Evolutionary conservation across 2,888 invertebrate species (phyloP).

Genomic region (Tromatobia lineatoria): DNA sequence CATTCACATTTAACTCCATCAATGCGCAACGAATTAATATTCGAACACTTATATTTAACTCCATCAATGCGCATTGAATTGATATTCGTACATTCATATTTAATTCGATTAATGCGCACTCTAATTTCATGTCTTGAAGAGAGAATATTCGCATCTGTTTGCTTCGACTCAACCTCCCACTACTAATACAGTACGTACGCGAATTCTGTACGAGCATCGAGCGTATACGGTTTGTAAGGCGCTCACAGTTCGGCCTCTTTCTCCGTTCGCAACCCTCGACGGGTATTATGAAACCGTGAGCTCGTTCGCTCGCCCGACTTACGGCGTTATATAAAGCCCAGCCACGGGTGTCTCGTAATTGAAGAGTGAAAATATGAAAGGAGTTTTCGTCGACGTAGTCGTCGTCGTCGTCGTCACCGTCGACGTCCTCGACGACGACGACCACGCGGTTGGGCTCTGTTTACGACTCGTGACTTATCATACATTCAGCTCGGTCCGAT

Average conservation of each 20-base stretch:
- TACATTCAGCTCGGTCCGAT: conserved; percentile 29
- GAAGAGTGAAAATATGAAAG: conserved; percentile 69
- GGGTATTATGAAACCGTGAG: conserved; percentile 72
- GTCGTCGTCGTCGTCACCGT: conserved; percentile 31
- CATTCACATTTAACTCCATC: background rate
- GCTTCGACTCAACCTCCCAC: conserved; percentile 22
- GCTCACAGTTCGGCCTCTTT: conserved; percentile 61
- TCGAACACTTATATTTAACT: background rate
- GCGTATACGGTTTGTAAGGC: conserved; percentile 36
- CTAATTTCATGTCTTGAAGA: background rate
- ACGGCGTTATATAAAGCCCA: conserved; percentile 64
- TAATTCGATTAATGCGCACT: background rate
- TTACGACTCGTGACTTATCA: background rate
- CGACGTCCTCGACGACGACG: conserved; percentile 28
- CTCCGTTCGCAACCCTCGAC: conserved; percentile 67
- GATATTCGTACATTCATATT: too few species aligned
- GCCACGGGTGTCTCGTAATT: conserved; percentile 63
- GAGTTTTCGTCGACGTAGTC: conserved; percentile 61
- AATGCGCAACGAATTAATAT: background rate
- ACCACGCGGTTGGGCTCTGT: conserved; percentile 36
- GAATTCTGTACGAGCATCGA: conserved; percentile 23
- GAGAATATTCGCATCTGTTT: conserved; percentile 38
- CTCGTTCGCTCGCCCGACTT: conserved; percentile 64
- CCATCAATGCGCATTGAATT: background rate
- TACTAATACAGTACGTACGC: conserved; percentile 10